Percentiles rank a stretch among this genome's conserved stretches.
These are phyloP conservation scores for Cochlearius cochlearius DNA, from an alignment of 2,113 vertebrate species.

Conservation along the genomic window DNA sequence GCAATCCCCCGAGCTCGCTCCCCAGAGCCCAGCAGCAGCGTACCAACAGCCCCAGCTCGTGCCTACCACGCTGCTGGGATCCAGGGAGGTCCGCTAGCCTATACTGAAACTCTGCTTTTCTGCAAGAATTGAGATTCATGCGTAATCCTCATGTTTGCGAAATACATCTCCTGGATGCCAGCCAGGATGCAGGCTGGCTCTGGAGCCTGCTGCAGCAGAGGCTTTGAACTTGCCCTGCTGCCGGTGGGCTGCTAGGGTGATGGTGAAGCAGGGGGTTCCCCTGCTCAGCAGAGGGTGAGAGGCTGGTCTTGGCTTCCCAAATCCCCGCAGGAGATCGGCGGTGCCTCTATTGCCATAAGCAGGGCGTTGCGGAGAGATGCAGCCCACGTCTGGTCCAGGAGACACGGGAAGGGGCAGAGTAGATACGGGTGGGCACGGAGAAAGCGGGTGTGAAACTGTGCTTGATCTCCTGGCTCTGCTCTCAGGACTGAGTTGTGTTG, in stretches of 20 bases:
- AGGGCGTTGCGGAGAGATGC: background rate
- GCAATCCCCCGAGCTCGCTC: accelerated
- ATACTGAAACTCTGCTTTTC: background rate
- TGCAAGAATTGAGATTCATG: background rate
- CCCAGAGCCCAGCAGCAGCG: background rate
- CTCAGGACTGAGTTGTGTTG: background rate
- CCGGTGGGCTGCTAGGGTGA: background rate
- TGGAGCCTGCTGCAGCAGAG: background rate
- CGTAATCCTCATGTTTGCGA: background rate
- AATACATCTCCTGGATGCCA: background rate
- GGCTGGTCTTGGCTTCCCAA: background rate
- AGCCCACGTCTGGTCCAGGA: background rate
- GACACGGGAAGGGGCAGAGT: background rate
- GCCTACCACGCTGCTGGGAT: background rate
- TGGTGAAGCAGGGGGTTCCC: background rate
- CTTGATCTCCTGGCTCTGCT: background rate
- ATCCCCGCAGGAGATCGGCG: background rate
- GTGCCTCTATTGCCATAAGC: background rate
- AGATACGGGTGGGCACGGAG: accelerated
- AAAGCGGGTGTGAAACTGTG: accelerated
- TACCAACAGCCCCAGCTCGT: background rate
- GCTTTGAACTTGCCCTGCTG: background rate
- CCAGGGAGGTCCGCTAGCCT: background rate
- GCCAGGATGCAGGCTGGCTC: background rate
- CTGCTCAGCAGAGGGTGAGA: background rate